A percentile compares a stretch with the other conserved stretches of the same genome.
phyloP scores from a whole-genome alignment of 2,113 vertebrate species.

The Melanerpes aurifrons region DNA sequence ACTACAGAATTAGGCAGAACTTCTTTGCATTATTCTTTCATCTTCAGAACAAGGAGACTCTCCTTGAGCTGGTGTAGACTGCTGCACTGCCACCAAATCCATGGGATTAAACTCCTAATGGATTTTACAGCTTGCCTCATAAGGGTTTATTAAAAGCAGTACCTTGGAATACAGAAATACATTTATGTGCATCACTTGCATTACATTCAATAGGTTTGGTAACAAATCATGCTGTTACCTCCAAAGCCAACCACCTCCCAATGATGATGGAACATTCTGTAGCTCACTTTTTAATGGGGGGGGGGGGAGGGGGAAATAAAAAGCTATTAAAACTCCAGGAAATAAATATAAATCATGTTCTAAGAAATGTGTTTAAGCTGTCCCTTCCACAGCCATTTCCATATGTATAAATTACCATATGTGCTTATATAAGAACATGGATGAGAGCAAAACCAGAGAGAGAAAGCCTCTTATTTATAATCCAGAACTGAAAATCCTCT shows the following conservation, averaged over 20 bases:
- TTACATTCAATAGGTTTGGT: not conserved
- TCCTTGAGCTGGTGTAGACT: not conserved
- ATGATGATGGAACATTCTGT: not conserved
- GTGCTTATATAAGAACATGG: conserved; percentile 41
- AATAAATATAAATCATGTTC: conserved; percentile 14
- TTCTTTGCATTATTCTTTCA: not conserved
- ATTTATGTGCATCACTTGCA: conserved; percentile 1
- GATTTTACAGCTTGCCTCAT: not conserved
- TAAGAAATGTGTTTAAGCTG: not conserved
- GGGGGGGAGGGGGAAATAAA: not conserved
- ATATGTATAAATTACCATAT: not conserved
- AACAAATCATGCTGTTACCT: conserved; percentile 46
- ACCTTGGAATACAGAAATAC: not conserved
- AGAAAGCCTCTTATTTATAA: conserved; percentile 63
- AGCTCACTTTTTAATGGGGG: not conserved
- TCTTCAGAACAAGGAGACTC: not conserved
- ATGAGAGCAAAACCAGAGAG: conserved; percentile 33
- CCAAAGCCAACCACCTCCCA: not conserved
- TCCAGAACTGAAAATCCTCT: conserved; percentile 68
- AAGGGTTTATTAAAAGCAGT: not conserved
- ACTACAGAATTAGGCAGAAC: not conserved
- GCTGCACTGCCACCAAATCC: not conserved
- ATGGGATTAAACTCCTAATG: not conserved
- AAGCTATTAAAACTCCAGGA: conserved; percentile 32
- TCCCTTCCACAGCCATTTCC: not conserved